A percentile compares a stretch with the other conserved stretches of the same genome.
Conservation (phyloP, 2,888 invertebrate genomes). For the Dinocampus coccinellae region DNA sequence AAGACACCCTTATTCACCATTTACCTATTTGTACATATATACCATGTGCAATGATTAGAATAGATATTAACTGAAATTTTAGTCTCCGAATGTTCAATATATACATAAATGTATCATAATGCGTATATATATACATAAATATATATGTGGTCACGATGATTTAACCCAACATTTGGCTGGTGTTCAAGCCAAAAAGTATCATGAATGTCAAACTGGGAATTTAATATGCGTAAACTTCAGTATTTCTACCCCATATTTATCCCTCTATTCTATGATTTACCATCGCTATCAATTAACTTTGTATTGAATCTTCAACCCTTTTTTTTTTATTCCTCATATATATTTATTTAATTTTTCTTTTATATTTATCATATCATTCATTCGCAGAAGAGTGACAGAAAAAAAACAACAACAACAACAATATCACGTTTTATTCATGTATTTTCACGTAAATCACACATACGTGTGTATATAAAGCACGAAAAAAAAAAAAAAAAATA, state of each 20-base stretch:
- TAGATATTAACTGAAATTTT: background rate
- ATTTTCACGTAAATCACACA: too few species aligned
- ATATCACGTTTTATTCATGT: background rate
- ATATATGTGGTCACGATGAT: conserved; percentile 13
- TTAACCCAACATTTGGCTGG: conserved; percentile 33
- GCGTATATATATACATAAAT: background rate
- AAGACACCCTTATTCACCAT: background rate
- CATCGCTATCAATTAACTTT: conserved; percentile 4
- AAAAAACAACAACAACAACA: background rate
- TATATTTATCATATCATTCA: too few species aligned
- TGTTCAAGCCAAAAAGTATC: conserved; percentile 31
- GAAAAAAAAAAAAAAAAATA: too few species aligned
- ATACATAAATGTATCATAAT: conserved; percentile 1
- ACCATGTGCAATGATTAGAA: background rate
- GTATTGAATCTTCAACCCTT: background rate
- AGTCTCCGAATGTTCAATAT: background rate
- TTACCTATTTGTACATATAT: background rate
- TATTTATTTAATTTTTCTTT: too few species aligned
- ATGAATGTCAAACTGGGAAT: conserved; percentile 33
- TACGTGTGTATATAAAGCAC: too few species aligned
- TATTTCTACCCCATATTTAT: conserved; percentile 8
- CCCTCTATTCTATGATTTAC: conserved; percentile 3
- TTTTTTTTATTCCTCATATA: background rate
- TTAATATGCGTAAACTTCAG: conserved; percentile 31
- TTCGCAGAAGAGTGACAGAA: too few species aligned